A percentile compares a stretch with the other conserved stretches of the same genome.
phyloP scores from a whole-genome alignment of 2,888 invertebrate species.

The Idaea dimidiata region DNA sequence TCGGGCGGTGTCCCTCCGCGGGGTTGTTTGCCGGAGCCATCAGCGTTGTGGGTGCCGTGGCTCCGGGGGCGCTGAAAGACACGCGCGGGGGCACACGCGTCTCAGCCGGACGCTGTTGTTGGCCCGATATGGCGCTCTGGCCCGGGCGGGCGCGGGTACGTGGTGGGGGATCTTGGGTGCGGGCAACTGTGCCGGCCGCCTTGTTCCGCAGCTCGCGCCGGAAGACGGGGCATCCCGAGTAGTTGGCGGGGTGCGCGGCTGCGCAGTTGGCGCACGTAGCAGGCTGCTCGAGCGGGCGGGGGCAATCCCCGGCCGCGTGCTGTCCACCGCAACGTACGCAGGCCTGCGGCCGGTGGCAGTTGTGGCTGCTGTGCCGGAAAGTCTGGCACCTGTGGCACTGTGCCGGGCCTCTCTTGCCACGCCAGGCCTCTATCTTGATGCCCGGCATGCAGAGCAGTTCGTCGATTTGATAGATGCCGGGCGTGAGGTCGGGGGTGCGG shows the following conservation, averaged over 20 bases:
- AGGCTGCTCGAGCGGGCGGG: conserved; percentile 13
- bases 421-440: conserved; percentile 24
- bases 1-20: background rate
- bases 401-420: conserved; percentile 18
- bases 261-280: conserved; percentile 24
- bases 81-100: no score
- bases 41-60: background rate
- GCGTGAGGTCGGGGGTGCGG: conserved; percentile 13
- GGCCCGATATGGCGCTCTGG: background rate
- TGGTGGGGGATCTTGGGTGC: conserved; percentile 3
- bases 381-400: conserved; percentile 32
- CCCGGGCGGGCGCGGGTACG: background rate
- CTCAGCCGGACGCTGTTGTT: no score
- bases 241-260: conserved; percentile 20
- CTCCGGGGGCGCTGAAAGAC: background rate
- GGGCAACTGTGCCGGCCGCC: conserved; percentile 13
- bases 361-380: conserved; percentile 25
- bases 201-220: conserved; percentile 13
- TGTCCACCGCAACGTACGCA: conserved; percentile 19
- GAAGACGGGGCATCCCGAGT: conserved; percentile 17
- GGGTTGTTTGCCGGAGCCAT: no score
- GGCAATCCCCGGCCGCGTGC: conserved; percentile 18
- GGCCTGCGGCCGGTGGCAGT: conserved; percentile 24
- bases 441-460: conserved; percentile 31
- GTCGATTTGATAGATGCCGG: conserved; percentile 17